A percentile compares a stretch with the other conserved stretches of the same genome.
Evolutionary conservation across 2,113 vertebrate species (phyloP).

Genomic region (Damaliscus lunatus): DNA sequence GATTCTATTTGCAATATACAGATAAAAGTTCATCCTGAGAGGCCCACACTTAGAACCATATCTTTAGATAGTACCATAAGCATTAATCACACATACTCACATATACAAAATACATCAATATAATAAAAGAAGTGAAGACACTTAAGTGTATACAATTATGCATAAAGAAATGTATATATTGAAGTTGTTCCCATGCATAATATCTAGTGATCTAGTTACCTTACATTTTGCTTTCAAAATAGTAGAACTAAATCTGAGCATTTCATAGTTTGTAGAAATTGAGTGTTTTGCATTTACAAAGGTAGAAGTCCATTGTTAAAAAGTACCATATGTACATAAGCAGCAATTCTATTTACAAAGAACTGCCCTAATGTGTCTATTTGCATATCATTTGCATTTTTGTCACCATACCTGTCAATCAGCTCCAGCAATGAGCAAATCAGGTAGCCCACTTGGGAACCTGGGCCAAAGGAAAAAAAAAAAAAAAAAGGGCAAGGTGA

Average conservation of each 20-base stretch:
- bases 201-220: not conserved
- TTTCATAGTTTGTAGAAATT: constrained; percentile 37
- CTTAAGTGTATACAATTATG: not conserved
- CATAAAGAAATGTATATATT: not conserved
- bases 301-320: constrained; percentile 42
- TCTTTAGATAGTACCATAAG: not conserved
- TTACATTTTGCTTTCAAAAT: not conserved
- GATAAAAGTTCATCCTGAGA: not conserved
- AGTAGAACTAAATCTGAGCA: not conserved
- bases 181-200: not conserved
- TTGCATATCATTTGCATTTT: constrained; percentile 77
- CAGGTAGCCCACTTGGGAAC: constrained; percentile 69
- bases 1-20: not conserved
- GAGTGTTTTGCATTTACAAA: constrained; percentile 11
- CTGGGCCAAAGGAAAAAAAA: constrained; percentile 55
- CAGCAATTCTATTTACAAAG: constrained; percentile 70
- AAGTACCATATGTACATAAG: constrained; percentile 57
- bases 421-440: constrained; percentile 67
- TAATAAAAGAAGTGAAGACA: not conserved
- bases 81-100: not conserved
- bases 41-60: not conserved
- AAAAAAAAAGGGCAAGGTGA: constrained; percentile 38
- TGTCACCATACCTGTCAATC: constrained; percentile 73
- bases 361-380: constrained; percentile 63
- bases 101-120: not conserved